These are phyloP conservation scores for Hormaphis cornu DNA, from an alignment of 1,140 invertebrate genomes.

Conservation along the genomic window DNA sequence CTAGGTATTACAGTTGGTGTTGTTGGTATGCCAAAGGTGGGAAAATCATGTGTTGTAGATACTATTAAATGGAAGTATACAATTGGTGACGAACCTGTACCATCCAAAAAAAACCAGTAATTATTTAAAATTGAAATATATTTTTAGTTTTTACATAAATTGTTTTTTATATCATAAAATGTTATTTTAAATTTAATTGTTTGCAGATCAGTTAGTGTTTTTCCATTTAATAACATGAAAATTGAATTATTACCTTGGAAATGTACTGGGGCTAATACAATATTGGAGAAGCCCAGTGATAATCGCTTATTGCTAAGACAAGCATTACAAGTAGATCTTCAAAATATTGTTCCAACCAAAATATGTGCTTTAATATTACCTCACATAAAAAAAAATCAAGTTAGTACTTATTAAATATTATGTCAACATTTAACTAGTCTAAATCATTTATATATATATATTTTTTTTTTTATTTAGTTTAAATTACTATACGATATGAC, in stretches of 20 bases:
- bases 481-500: conserved; percentile 14
- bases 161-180: neutral
- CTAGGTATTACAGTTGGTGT: conserved; percentile 20
- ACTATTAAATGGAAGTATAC: conserved; percentile 27
- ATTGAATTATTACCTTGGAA: conserved; percentile 24
- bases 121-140: neutral
- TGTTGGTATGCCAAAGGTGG: conserved; percentile 23
- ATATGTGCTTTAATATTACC: conserved; percentile 26
- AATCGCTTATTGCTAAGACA: conserved; percentile 12
- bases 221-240: conserved; percentile 9
- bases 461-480: neutral
- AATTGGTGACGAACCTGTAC: conserved; percentile 10
- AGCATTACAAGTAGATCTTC: conserved; percentile 10
- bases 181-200: neutral
- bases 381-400: conserved; percentile 18
- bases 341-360: conserved; percentile 19
- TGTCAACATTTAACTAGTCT: too few species aligned
- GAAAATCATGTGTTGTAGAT: conserved; percentile 27
- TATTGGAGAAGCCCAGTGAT: conserved; percentile 20
- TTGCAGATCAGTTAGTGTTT: neutral
- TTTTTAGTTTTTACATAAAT: neutral
- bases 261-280: conserved; percentile 21
- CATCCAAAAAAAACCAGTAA: conserved; percentile 23
- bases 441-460: neutral
- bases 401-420: neutral